These are phyloP conservation scores for Mionectes macconnelli DNA, from an alignment of 2,113 vertebrate genomes.

Conservation along the genomic window DNA sequence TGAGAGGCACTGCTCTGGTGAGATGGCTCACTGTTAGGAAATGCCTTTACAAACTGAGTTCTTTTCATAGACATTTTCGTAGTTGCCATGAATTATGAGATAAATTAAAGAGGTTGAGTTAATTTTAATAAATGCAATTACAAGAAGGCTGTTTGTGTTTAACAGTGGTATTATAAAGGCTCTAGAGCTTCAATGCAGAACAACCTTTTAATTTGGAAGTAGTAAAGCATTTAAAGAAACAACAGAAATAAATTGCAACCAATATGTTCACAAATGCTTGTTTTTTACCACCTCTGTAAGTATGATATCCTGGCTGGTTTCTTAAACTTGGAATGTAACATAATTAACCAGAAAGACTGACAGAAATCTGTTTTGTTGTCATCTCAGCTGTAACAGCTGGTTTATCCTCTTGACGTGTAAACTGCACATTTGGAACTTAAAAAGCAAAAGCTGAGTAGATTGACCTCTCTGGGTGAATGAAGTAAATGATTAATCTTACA, in stretches of 20 bases:
- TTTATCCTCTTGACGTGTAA: background rate
- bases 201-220: background rate
- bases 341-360: background rate
- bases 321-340: background rate
- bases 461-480: background rate
- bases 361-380: background rate
- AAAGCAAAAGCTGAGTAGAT: background rate
- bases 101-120: background rate
- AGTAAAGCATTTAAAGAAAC: background rate
- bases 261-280: background rate
- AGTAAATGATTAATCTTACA: background rate
- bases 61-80: background rate
- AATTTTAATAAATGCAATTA: background rate
- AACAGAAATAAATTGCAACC: background rate
- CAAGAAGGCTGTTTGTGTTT: background rate
- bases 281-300: background rate
- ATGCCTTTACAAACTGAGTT: background rate
- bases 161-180: background rate
- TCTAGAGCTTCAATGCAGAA: background rate
- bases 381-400: background rate
- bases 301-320: background rate
- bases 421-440: background rate
- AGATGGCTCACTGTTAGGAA: background rate
- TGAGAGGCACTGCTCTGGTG: background rate
- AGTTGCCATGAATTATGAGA: background rate